Base-by-base conservation (phyloP, 2,113 vertebrate species). In the Gracilinanus agilis region DNA sequence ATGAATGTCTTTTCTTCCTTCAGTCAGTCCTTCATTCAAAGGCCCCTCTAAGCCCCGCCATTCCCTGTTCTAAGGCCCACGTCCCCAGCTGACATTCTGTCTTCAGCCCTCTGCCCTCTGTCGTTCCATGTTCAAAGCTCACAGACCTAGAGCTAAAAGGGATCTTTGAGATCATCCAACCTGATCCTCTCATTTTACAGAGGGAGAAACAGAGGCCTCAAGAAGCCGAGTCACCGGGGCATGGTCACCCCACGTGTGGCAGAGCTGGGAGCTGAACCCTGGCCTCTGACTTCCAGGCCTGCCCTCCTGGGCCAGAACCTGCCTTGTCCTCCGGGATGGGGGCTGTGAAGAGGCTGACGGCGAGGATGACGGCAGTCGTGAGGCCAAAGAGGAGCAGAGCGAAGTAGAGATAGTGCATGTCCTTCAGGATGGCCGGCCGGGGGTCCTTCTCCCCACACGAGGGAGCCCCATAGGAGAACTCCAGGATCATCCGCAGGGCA, bases 401-500 rank as follows among this genome's bases (percentile, higher is more conserved):
- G 23, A 99, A 99, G 98, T 99, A 99, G 90, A 99, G 99, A 97
- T 99, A 99, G 97, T 99, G 99, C 88, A 99, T 96, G 1, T 99
- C 95, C 96, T 98, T 99, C 49, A 99, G 94, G 55, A 99, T 8
- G 0, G 98, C 94, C 0, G 99, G 99, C 11, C 99, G 99, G 0
- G 0, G 90, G 98, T 99, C 99, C 88, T 95, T 96, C 96, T 99
- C 98, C 7, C 99, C 99, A 9, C 99, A 99, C 23, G 98, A 97
- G 0, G 99, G 99, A 19, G 96, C 75, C 0, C 34, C 55, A 44
- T 99, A 99, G 7, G 96, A 95, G 96, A 99, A 99, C 96, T 99
- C 99, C 67, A 99, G 97, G 91, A 99, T 96, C 99, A 99, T 99
- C 44, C 99, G 98, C 90, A 98, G 54, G 0, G 98, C 90, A 0